A percentile compares a stretch with the other conserved stretches of the same genome.
Evolutionary conservation across 2,797 vertebrate genomes (phyloP).

Genomic region (Pangasius krempfi): DNA sequence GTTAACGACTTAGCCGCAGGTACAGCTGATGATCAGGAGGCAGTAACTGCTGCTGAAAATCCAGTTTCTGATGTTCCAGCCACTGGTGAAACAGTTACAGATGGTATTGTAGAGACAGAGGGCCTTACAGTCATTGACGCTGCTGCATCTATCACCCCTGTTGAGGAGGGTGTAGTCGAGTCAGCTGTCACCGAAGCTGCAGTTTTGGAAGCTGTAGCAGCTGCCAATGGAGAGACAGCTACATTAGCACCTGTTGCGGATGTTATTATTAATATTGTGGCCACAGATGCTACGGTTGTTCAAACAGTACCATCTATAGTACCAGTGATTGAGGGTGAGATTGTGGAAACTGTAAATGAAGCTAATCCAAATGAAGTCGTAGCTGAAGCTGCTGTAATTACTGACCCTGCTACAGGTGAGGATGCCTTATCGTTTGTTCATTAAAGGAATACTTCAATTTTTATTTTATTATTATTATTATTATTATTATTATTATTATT

Average conservation of each 20-base stretch:
- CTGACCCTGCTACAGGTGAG: constrained; percentile 40
- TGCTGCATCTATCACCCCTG: constrained; percentile 54
- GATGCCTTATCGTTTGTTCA: background rate
- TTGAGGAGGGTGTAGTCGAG: constrained; percentile 58
- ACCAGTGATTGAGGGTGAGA: constrained; percentile 61
- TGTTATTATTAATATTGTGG: constrained; percentile 9
- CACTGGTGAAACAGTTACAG: constrained; percentile 34
- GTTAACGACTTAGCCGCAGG: constrained; percentile 50
- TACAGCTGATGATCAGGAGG: constrained; percentile 46
- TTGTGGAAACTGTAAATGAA: constrained; percentile 64
- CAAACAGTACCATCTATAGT: constrained; percentile 26
- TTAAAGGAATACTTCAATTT: background rate
- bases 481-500: background rate
- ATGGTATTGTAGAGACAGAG: constrained; percentile 15
- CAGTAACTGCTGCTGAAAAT: constrained; percentile 48
- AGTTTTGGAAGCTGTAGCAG: constrained; percentile 52
- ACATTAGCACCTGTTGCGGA: constrained; percentile 55
- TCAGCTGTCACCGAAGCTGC: constrained; percentile 30
- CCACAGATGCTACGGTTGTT: constrained; percentile 11
- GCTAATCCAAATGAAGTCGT: constrained; percentile 61
- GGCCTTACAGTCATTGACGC: constrained; percentile 47
- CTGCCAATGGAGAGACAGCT: constrained; percentile 11
- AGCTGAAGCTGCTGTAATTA: constrained; percentile 9
- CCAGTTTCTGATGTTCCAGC: constrained; percentile 28
- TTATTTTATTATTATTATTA: too few species aligned